Base-by-base conservation (phyloP, 2,113 vertebrate genomes). In the Otolemur garnettii region DNA sequence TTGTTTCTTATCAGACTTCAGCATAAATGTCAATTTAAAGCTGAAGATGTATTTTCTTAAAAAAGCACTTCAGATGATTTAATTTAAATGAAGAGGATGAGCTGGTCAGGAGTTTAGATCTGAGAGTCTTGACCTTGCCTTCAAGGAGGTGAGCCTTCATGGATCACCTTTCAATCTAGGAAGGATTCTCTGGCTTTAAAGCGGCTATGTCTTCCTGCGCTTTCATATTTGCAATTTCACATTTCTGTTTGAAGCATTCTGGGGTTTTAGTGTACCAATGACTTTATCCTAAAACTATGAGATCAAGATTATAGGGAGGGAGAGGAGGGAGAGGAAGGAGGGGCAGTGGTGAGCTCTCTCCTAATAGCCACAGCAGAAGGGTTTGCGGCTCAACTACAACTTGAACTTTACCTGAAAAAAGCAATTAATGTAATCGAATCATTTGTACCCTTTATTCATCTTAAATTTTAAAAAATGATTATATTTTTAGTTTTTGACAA, bases 151-250 rank as follows among this genome's bases (percentile, higher is more conserved):
- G 35, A 88, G n/a, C 6, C 13, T 68, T 24, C 84, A 4, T 33
- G 33, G n/a, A 60, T 59, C 50, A 33, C 0, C 35, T 75, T 87
- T 92, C 3, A 0, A 17, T 87, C 5, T 62, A 90, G 45, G 80
- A 50, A 92, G 21, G 15, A 53, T 60, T 82, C 7, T 59, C 53
- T 83, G 50, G 5, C 18, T 64, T 95, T 87, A 66, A 94, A 96
- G 45, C 2, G 68, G 33, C 17, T 62, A 22, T 15, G 21, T 7
- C 28, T 92, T 66, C 33, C 24, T 50, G 28, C 59, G 15, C 5
- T 88, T 88, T 85, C 30, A 30, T 5, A 24, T 64, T 64, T 64
- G 62, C 26, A 64, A 64, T 64, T 64, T 64, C 62, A 28, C 26
- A 26, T 64, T 64, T 15, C 38, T 66, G 55, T 77, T 64, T 88